These are phyloP conservation scores for Panthera tigris DNA, from an alignment of 2,113 vertebrate genomes.

Conservation along the genomic window DNA sequence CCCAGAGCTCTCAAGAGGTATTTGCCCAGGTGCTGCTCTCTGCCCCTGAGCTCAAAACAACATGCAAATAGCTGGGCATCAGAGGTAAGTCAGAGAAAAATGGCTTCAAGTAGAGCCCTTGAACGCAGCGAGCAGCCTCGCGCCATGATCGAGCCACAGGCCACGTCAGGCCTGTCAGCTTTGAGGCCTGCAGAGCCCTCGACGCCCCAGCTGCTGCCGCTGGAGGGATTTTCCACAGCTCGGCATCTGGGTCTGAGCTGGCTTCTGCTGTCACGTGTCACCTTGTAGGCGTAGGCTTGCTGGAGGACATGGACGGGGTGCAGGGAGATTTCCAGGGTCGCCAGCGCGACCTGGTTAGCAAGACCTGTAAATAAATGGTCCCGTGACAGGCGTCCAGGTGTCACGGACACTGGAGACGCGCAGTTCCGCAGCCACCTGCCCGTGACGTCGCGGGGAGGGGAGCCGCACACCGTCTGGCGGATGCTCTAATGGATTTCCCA, in stretches of 20 bases:
- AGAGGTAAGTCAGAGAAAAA: conserved; percentile 79
- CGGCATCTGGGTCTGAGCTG: conserved; percentile 50
- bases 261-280: not conserved
- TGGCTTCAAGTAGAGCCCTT: conserved; percentile 67
- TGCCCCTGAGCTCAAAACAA: conserved; percentile 28
- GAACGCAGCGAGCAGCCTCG: conserved; percentile 60
- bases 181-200: conserved; percentile 52
- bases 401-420: rapidly evolving
- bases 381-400: not conserved
- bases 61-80: conserved; percentile 80
- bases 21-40: conserved; percentile 42
- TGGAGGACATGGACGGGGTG: not conserved
- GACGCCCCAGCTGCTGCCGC: conserved; percentile 61
- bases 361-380: not conserved
- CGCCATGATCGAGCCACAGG: conserved; percentile 67
- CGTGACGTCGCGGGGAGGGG: not conserved
- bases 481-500: not conserved
- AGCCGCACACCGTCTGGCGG: rapidly evolving
- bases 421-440: not conserved
- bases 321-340: conserved; percentile 42
- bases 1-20: not conserved
- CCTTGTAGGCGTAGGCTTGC: not conserved
- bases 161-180: conserved; percentile 72
- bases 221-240: conserved; percentile 50
- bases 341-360: conserved; percentile 44